These are phyloP conservation scores for Ligdia adustata DNA, from an alignment of 2,888 invertebrate species.

Conservation along the genomic window DNA sequence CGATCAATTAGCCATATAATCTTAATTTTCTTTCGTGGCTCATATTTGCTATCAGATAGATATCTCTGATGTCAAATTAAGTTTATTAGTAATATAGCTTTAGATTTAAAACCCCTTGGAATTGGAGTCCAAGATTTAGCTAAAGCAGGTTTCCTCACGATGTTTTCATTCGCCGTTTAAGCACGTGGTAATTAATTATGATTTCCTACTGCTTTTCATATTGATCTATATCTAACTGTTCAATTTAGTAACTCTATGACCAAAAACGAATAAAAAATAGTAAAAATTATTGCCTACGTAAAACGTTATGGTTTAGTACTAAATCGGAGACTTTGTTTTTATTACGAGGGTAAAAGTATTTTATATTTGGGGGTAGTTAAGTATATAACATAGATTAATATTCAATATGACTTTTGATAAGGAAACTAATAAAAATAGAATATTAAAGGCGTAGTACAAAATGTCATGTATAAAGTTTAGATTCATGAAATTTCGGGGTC, in stretches of 20 bases:
- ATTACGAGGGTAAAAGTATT: conserved; percentile 21
- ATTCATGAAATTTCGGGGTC: conserved; percentile 2
- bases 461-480: conserved; percentile 2
- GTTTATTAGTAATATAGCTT: too few relatives aligned
- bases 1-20: too few relatives aligned
- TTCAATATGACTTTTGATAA: conserved; percentile 15
- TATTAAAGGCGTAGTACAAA: conserved; percentile 1
- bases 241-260: not conserved
- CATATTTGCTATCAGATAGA: too few relatives aligned
- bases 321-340: conserved; percentile 33
- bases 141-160: too few relatives aligned
- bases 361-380: conserved; percentile 18
- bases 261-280: conserved; percentile 27
- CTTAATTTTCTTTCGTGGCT: too few relatives aligned
- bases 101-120: too few relatives aligned
- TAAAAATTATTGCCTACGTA: conserved; percentile 30
- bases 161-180: too few relatives aligned
- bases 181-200: too few relatives aligned
- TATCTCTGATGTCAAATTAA: too few relatives aligned
- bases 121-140: too few relatives aligned
- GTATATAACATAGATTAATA: conserved; percentile 16
- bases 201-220: too few relatives aligned
- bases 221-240: too few relatives aligned
- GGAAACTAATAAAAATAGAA: conserved; percentile 8
- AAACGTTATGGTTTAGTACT: conserved; percentile 31